phyloP scores from a whole-genome alignment of 2,113 vertebrate species.

The Rhagologus leucostigma region DNA sequence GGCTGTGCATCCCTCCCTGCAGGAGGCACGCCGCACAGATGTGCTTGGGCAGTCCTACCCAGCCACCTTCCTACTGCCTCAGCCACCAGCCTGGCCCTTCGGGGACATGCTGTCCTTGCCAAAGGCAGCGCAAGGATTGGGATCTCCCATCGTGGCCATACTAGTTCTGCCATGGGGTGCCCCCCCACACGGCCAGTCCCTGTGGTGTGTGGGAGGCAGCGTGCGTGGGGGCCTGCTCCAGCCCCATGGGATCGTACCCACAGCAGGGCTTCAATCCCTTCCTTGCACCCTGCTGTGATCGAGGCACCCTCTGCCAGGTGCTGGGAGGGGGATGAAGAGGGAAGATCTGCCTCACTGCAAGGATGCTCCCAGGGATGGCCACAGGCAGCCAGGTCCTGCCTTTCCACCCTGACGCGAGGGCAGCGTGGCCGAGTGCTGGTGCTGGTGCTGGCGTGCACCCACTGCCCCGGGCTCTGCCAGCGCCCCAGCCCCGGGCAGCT shows the following conservation, averaged over 20 bases:
- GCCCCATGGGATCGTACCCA: fast-evolving
- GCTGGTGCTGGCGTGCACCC: background rate
- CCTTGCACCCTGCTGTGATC: background rate
- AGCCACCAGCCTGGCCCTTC: background rate
- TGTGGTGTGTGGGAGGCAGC: background rate
- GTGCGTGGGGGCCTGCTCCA: background rate
- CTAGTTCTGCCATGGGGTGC: background rate
- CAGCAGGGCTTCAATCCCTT: background rate
- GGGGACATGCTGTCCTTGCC: background rate
- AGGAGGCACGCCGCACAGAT: background rate
- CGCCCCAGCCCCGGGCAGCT: background rate
- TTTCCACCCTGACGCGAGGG: fast-evolving
- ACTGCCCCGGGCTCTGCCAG: background rate
- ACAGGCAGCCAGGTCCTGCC: fast-evolving
- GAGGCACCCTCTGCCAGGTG: background rate
- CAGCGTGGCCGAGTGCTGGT: background rate
- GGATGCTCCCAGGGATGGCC: background rate
- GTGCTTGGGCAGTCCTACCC: background rate
- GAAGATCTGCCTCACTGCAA: background rate
- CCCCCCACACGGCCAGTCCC: fast-evolving
- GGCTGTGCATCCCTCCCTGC: background rate
- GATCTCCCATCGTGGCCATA: background rate
- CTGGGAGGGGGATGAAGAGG: background rate
- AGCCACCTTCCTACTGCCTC: background rate
- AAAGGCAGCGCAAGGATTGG: background rate